Base-by-base conservation (phyloP, 2,888 invertebrate species). In the Ectemnius lituratus region DNA sequence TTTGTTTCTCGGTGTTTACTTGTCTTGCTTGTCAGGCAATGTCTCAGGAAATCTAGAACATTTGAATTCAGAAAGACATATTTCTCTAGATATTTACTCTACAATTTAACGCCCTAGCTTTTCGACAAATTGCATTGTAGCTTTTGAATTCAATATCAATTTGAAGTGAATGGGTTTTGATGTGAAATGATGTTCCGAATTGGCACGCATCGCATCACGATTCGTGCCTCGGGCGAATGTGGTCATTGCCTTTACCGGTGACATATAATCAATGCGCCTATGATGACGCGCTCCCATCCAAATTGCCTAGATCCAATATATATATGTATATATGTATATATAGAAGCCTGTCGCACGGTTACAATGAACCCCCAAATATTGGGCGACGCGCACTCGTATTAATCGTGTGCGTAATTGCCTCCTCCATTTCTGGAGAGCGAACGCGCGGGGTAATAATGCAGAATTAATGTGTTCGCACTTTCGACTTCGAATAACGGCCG, bases 241-340 rank as follows among this genome's bases (percentile, higher is more conserved):
- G 45, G 47, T 67, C 47, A 57, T 28, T 64, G 18, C 64, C 56
- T 64, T 72, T 63, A 61, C 72, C 67, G 56, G 49, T 74, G 74
- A 72, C 72, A 45, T 61, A 64, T 72, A 74, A 74, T 74, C 74
- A 67, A 74, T 74, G 74, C 8, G 62, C 52, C 60, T 61, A 60
- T 46, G 56, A 64, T 64, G 67, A 57, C 63, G 57, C 11, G 56
- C n/a, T 18, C n/a, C 37, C n/a, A n/a, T 23, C 23, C 58, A 45
- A 63, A 62, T 60, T 64, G 28, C n/a, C 13, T 58, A 56, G 52
- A 23, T 18, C 4, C 37, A 18, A 3, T 16, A 13, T 4, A 3
- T 27, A 13, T 20, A 20, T 20, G 20, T 2, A 20, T 20, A 2
- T 20, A 2, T 8, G 37, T 8, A 4, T 37, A 37, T 37, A 37